Percentiles rank a stretch among this genome's conserved stretches.
Evolutionary conservation across 2,888 invertebrate genomes (phyloP).

Genomic region (Drosophila borborema): DNA sequence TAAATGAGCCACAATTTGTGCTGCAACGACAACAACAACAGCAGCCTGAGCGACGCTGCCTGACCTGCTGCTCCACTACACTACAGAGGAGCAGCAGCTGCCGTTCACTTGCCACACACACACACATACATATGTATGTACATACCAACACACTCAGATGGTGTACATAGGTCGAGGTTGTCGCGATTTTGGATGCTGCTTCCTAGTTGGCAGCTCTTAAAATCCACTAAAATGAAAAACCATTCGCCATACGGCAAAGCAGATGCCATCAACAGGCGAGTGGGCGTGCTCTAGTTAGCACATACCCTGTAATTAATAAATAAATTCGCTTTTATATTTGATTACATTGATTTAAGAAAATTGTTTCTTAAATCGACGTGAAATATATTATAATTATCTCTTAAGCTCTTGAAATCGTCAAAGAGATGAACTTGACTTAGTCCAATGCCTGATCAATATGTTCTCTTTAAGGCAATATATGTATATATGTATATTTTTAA

Average conservation of each 20-base stretch:
- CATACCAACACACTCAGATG: no score
- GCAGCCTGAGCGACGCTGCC: slow-evolving; percentile 7
- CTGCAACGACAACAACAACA: slow-evolving; percentile 6
- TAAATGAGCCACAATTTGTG: slow-evolving; percentile 37
- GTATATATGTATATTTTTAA: no score
- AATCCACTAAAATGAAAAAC: slow-evolving; percentile 8
- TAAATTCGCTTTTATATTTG: no score
- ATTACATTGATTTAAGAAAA: no score
- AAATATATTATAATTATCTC: not conserved
- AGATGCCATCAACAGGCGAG: not conserved
- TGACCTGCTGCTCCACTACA: slow-evolving; percentile 68
- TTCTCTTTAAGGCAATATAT: no score
- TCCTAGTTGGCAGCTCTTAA: slow-evolving; percentile 46
- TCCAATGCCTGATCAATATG: no score
- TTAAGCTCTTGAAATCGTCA: no score
- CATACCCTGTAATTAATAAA: not conserved
- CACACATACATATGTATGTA: not conserved
- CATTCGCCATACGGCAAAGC: not conserved
- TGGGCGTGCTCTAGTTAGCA: not conserved
- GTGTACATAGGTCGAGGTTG: slow-evolving; percentile 62
- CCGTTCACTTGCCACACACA: slow-evolving; percentile 37
- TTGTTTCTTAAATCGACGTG: no score
- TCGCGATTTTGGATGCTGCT: slow-evolving; percentile 51
- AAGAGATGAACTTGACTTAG: no score
- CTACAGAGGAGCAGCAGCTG: slow-evolving; percentile 25